These are phyloP conservation scores for Python bivittatus DNA, from an alignment of 2,113 vertebrate genomes.

Conservation along the genomic window DNA sequence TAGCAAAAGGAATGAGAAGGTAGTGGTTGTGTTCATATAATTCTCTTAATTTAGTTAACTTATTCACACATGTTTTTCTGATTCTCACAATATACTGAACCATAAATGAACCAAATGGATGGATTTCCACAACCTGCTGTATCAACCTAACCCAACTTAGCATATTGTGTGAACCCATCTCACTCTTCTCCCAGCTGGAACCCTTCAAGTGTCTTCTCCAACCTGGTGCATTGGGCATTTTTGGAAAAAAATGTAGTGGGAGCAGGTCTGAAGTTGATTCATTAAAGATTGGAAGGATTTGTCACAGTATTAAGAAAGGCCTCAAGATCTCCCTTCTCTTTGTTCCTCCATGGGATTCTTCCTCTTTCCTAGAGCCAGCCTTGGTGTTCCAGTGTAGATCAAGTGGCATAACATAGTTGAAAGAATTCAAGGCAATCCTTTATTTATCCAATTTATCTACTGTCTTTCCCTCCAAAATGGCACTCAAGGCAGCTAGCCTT, in stretches of 20 bases:
- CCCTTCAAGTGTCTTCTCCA: neutral
- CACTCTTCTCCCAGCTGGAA: neutral
- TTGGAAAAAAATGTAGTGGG: neutral
- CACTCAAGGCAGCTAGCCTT: neutral
- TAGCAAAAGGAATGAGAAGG: neutral
- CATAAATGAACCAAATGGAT: neutral
- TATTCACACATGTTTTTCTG: neutral
- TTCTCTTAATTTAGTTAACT: neutral
- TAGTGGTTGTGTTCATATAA: neutral
- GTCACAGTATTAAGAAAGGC: neutral
- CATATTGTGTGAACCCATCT: neutral
- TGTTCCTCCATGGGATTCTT: neutral
- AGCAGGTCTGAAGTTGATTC: neutral
- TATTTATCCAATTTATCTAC: neutral
- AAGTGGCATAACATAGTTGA: neutral
- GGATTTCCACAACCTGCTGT: neutral
- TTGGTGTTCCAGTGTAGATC: neutral
- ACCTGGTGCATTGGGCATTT: neutral
- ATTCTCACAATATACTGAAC: neutral
- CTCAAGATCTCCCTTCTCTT: neutral
- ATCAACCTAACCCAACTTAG: neutral
- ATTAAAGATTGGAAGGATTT: neutral
- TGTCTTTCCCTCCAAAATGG: neutral
- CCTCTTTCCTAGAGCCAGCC: neutral
- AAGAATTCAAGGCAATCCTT: neutral